phyloP scores from a whole-genome alignment of 1,140 invertebrate species.

The Aphidius ervi region DNA sequence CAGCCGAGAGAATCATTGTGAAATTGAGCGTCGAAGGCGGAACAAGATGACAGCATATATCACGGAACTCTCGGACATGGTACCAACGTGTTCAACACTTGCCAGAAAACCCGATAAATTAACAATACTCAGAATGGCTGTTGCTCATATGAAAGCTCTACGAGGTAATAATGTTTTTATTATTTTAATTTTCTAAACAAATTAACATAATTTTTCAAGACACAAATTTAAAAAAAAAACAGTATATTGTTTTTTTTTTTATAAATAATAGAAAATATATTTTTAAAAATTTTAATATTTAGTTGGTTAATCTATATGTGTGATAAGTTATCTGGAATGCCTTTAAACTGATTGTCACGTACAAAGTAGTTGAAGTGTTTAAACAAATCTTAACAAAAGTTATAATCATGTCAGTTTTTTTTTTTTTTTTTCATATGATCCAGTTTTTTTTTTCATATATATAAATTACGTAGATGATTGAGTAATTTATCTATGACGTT shows the following conservation, averaged over 20 bases:
- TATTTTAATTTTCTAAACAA: not conserved
- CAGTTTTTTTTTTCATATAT: not conserved
- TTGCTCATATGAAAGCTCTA: conserved; percentile 97
- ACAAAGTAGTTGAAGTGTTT: conserved; percentile 6
- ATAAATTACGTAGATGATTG: too few relatives aligned
- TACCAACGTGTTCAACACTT: conserved; percentile 95
- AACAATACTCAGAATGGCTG: conserved; percentile 98
- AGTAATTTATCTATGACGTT: not conserved
- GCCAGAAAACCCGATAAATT: conserved; percentile 98
- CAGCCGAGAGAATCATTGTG: conserved; percentile 98
- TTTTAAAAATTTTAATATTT: conserved; percentile 7
- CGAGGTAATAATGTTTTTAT: conserved; percentile 62
- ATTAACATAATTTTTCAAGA: not conserved
- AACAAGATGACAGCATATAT: conserved; percentile 99
- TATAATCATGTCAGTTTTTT: not conserved
- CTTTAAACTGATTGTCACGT: conserved; percentile 17
- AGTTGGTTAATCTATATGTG: conserved; percentile 12
- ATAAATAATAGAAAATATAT: not conserved
- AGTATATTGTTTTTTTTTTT: conserved; percentile 3
- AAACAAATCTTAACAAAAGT: not conserved
- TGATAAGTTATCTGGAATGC: conserved; percentile 17
- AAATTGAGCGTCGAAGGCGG: conserved; percentile 94
- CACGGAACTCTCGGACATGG: conserved; percentile 99
- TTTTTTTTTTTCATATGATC: not conserved
- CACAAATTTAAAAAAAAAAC: not conserved